Conservation (phyloP, 2,113 vertebrate genomes). For the Eclectus roratus region DNA sequence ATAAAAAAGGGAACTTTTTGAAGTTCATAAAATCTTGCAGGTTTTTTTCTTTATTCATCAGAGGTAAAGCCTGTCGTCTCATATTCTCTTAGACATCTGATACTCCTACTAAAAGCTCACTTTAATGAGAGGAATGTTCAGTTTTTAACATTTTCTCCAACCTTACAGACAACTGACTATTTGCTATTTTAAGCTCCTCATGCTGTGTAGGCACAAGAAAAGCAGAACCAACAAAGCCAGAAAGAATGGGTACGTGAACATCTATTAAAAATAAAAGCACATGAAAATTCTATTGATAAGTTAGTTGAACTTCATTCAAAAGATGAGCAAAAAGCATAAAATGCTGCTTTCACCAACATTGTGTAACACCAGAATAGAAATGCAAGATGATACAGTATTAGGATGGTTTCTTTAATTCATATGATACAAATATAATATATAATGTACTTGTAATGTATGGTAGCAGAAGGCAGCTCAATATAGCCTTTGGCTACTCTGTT, state of each 20-base stretch:
- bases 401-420: neutral
- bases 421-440: neutral
- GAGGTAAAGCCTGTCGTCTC: neutral
- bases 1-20: neutral
- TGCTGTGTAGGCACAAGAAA: neutral
- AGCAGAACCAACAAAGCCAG: neutral
- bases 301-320: neutral
- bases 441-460: neutral
- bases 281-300: neutral
- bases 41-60: neutral
- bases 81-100: neutral
- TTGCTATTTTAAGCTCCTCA: neutral
- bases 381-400: neutral
- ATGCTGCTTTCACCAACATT: neutral
- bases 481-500: neutral
- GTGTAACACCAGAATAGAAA: neutral
- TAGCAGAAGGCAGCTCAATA: neutral
- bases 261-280: neutral
- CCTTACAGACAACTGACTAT: neutral
- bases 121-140: neutral
- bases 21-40: neutral
- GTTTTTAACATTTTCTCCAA: neutral
- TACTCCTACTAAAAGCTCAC: neutral
- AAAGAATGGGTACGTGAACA: neutral
- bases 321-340: neutral